Base-by-base conservation (phyloP, 1,140 invertebrate species). In the Heliothis subflexa region DNA sequence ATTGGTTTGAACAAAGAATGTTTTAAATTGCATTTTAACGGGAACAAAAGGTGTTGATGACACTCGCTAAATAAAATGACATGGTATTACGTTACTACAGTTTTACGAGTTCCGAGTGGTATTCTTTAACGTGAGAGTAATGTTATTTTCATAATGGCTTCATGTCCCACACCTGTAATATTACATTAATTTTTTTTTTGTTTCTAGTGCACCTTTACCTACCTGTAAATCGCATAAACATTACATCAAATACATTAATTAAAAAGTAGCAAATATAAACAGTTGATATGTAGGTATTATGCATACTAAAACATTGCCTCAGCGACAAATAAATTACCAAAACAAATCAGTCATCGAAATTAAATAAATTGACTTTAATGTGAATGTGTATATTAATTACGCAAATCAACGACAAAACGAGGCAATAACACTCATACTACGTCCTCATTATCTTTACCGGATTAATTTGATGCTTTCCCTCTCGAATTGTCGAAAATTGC, bases 401-500 rank as follows among this genome's bases (percentile, higher is more conserved):
- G 47, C 18, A 57, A 61, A 75, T 62, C 45, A 62, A n/a, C 55
- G 57, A 12, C 40, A 40, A 16, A 75, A 75, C 64, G 73, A 64
- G 73, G 47, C 57, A 21, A 74, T 74, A 74, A 74, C 45, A 52
- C 73, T 64, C 47, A 75, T 49, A 40, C 73, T 52, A 47, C 45
- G 49, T 75, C 49, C 57, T 75, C 47, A 64, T 75, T 54, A 75
- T 64, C 47, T 75, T 75, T 75, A 52, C 18, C n/a, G n/a, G 73
- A 64, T 52, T 75, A 64, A 75, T 75, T 64, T 59, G 45, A 52
- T 62, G 72, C 28, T 62, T 74, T 50, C 14, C 21, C 33, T 40
- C 33, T 40, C 47, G 62, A 80, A 74, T 77, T 83, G 78, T 76
- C 81, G 80, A 85, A 89, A 84, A 88, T 85, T 86, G 84, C 86